Evolutionary conservation across 2,113 vertebrate species (phyloP).

Genomic region (Romanogobio albipinnatus): DNA sequence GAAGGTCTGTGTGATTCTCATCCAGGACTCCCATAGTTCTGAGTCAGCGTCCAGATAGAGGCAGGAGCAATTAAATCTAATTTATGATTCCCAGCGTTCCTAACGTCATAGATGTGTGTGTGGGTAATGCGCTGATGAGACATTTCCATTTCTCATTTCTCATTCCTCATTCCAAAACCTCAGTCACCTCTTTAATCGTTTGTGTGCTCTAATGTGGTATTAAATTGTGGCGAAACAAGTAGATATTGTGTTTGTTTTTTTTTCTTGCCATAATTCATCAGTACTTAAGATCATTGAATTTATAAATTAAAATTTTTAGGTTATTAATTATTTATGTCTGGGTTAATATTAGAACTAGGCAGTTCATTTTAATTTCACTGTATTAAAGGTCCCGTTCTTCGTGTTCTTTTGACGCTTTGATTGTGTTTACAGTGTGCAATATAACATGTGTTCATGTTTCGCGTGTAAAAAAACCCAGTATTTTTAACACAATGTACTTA

Average conservation of each 20-base stretch:
- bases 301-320: background rate
- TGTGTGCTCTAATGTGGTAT: background rate
- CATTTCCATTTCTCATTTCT: conserved; percentile 6
- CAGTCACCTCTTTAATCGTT: background rate
- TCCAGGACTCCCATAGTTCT: conserved; percentile 37
- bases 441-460: too few species aligned
- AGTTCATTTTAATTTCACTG: background rate
- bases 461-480: too few species aligned
- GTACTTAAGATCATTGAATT: background rate
- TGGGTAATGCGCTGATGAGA: conserved; percentile 9
- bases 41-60: conserved; percentile 27
- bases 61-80: conserved; percentile 48
- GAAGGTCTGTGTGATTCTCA: conserved; percentile 48
- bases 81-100: conserved; percentile 45
- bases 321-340: background rate
- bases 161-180: conserved; percentile 1
- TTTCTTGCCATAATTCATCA: background rate
- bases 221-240: background rate
- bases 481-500: too few species aligned
- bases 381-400: too few species aligned
- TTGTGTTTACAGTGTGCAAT: too few species aligned
- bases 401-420: too few species aligned
- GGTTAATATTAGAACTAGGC: background rate
- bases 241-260: background rate
- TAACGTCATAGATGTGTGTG: conserved; percentile 40